Evolutionary conservation across 2,113 vertebrate genomes (phyloP).

Genomic region (Bujurquina vittata): DNA sequence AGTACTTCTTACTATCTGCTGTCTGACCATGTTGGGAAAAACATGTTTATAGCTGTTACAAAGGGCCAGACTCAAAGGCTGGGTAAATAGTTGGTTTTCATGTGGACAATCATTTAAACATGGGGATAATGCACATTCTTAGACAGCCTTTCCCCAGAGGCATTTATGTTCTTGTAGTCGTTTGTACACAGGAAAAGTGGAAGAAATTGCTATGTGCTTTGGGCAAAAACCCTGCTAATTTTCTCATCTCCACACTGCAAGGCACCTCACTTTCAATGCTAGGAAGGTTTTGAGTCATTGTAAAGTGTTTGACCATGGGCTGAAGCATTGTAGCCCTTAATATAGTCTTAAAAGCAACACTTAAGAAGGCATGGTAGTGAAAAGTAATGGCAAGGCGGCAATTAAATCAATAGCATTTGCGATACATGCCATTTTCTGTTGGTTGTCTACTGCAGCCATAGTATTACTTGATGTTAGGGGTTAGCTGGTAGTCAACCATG

Average conservation of each 20-base stretch:
- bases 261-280: not conserved
- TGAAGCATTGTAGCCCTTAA: not conserved
- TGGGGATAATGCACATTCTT: not conserved
- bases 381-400: no score
- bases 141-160: not conserved
- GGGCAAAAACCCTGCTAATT: not conserved
- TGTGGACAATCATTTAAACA: conserved; percentile 8
- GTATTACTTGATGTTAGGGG: not conserved
- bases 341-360: not conserved
- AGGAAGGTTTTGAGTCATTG: not conserved
- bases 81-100: not conserved
- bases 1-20: not conserved
- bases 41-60: conserved; percentile 2
- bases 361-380: not conserved
- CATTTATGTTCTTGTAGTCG: not conserved
- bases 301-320: not conserved
- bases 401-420: no score
- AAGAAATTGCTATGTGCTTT: conserved; percentile 9
- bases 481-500: not conserved
- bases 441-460: not conserved
- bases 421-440: not conserved
- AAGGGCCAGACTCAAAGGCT: not conserved
- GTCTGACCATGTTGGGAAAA: not conserved
- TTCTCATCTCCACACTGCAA: not conserved
- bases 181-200: not conserved